Evolutionary conservation across 2,113 vertebrate genomes (phyloP).

Genomic region (Forbesichthys papilliferus): DNA sequence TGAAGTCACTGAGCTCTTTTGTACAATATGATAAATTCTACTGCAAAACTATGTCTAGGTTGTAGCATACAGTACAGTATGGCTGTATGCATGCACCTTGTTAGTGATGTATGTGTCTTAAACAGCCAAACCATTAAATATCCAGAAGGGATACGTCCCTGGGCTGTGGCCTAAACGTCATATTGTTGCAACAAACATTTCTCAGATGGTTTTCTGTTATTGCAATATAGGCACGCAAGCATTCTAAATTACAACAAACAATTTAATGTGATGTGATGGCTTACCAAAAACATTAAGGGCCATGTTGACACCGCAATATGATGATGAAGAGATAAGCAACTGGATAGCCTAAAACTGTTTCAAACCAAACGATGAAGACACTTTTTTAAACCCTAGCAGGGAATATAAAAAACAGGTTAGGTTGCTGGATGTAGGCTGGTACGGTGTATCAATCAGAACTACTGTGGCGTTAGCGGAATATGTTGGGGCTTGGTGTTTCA

Average conservation of each 20-base stretch:
- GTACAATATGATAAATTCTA: no score
- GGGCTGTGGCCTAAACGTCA: no score
- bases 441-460: slow-evolving; percentile 29
- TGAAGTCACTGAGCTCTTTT: no score
- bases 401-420: slow-evolving; percentile 22
- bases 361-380: slow-evolving; percentile 10
- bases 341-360: slow-evolving; percentile 25
- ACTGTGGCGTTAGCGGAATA: slow-evolving; percentile 45
- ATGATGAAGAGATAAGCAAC: slow-evolving; percentile 34
- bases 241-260: not conserved
- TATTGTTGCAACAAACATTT: no score
- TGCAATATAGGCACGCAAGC: not conserved
- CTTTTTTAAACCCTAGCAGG: not conserved
- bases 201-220: no score
- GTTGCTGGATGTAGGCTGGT: not conserved
- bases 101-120: no score
- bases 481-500: not conserved
- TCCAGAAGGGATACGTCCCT: no score
- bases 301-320: slow-evolving; percentile 56
- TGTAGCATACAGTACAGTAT: no score
- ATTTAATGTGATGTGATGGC: slow-evolving; percentile 6
- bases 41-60: no score
- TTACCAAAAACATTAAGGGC: slow-evolving; percentile 76
- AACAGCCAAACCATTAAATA: no score
- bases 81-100: no score